Conservation (phyloP, 2,888 invertebrate species). For the Erebia palarica region DNA sequence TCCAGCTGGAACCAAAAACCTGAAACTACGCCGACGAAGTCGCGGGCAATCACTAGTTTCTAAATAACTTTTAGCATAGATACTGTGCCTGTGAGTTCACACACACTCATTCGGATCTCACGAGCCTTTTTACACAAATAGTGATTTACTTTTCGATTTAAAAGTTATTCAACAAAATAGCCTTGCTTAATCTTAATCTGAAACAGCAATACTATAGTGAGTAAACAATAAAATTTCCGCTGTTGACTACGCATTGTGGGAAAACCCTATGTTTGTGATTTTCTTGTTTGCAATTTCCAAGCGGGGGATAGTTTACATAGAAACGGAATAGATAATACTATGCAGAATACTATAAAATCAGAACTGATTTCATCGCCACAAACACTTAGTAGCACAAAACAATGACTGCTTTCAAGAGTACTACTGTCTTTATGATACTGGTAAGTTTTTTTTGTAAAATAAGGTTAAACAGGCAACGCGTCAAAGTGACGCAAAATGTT, state of each 20-base stretch:
- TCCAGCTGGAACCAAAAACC: no score
- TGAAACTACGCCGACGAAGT: no score
- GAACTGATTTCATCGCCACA: conserved; percentile 35
- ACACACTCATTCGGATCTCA: no score
- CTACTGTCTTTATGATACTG: conserved; percentile 40
- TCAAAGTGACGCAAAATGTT: no score
- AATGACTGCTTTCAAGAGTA: conserved; percentile 45
- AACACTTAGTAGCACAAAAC: conserved; percentile 29
- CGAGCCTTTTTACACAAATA: no score
- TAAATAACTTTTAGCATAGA: no score
- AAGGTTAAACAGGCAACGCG: no score
- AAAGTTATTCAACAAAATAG: not conserved
- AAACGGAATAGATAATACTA: conserved; percentile 32
- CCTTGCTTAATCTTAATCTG: not conserved
- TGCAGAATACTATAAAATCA: conserved; percentile 49
- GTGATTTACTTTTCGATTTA: not conserved
- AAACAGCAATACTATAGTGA: conserved; percentile 30
- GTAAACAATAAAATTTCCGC: conserved; percentile 46
- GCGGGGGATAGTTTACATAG: conserved; percentile 44
- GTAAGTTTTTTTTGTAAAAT: conserved; percentile 37
- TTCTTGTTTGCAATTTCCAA: conserved; percentile 49
- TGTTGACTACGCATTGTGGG: conserved; percentile 46
- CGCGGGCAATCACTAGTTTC: no score
- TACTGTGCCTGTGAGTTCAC: no score
- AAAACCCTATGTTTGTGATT: conserved; percentile 51